Evolutionary conservation across 2,797 vertebrate species (phyloP), one percentile per base, ranked within the genome.

Genomic region (Halcyon chelicuti): DNA sequence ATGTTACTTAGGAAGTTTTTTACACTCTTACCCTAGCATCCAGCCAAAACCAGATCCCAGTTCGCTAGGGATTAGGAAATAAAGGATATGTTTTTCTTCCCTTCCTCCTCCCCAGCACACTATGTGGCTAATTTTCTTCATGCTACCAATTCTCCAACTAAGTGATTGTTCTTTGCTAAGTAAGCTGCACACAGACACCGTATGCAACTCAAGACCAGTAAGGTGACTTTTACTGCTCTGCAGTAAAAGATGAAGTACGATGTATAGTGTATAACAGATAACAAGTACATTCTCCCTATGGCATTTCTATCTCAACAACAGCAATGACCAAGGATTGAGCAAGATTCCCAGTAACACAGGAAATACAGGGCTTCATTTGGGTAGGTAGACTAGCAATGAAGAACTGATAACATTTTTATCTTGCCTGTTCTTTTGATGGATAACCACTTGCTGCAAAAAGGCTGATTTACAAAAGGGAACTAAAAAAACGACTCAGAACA

Each of bases 31-130:
- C 10, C 10, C 2, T 39, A 81, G 35, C 7, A 20, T 63, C 66
- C 52, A 60, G 31, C 11, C 54, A 93, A 94, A 88, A 79, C 3
- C 9, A 92, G 25, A 33, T 33, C n/a, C 16, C 6, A 70, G 7
- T 62, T 77, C 76, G 3, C 63, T 70, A 60, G 29, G 21, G 28
- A 73, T 51, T 40, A 62, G n/a, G 7, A 79, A 63, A 68, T 3
- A 0, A 0, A 63, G 13, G 12, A 7, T 39, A 61, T 1, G 1
- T 57, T n/a, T 81, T 81, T 19, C 39, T 75, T 57, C 22, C 26
- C 12, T 78, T 71, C 21, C 29, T 63, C 18, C 13, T 79, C 40
- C 31, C 21, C 10, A 51, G 42, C 54, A 55, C 4, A 2, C 31
- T 57, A 13, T 4, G 3, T 21, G 22, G 35, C 14, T 86, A 12